Conservation (phyloP, 2,113 vertebrate species). For the Pelusios castaneus region DNA sequence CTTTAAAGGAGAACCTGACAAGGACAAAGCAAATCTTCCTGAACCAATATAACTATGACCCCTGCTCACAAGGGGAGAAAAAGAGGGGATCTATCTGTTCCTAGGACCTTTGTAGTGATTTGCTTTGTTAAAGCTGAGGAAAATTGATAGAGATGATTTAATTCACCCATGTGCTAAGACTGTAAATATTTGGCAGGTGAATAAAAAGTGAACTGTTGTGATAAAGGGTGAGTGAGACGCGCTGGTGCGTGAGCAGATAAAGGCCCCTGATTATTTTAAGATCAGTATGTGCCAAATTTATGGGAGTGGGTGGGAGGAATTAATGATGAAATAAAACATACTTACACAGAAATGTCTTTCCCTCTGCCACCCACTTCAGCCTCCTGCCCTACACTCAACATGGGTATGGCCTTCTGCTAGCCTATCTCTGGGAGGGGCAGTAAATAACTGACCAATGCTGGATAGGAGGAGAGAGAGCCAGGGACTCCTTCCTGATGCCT, state of each 20-base stretch:
- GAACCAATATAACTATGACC: not conserved
- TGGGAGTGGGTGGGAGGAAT: not conserved
- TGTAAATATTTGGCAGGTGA: not conserved
- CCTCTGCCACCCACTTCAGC: not conserved
- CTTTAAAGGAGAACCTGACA: too few relatives aligned
- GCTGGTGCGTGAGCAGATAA: too few relatives aligned
- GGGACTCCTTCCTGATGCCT: not conserved
- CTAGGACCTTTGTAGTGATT: not conserved
- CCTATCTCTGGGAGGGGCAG: not conserved
- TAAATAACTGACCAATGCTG: not conserved
- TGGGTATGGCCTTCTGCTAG: not conserved
- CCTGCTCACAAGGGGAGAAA: not conserved
- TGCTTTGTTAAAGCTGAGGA: not conserved
- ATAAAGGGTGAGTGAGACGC: not conserved
- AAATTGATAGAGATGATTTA: not conserved
- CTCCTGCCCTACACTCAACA: fast-evolving
- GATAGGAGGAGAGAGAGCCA: not conserved
- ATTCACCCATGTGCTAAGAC: not conserved
- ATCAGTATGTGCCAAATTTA: not conserved
- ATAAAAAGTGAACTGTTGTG: not conserved
- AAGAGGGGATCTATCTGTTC: not conserved
- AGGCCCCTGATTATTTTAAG: not conserved
- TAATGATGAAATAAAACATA: not conserved
- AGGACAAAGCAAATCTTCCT: not conserved
- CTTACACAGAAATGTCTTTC: not conserved